Percentiles rank a stretch among this genome's conserved stretches.
phyloP scores from a whole-genome alignment of 2,113 vertebrate genomes.

The Paradisaea rubra region DNA sequence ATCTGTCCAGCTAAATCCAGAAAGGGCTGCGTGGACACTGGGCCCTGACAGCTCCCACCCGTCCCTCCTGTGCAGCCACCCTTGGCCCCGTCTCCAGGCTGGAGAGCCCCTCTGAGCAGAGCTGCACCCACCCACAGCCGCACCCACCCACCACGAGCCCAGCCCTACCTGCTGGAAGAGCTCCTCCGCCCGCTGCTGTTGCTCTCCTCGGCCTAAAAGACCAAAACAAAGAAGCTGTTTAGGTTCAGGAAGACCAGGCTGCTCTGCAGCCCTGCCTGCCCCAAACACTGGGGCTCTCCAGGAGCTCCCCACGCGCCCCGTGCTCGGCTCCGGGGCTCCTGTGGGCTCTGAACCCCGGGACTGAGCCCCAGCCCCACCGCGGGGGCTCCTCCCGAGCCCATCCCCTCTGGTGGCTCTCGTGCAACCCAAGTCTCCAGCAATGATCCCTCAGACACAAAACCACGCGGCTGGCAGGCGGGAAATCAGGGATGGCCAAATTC shows the following conservation, averaged over 20 bases:
- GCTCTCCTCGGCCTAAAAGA: constrained; percentile 70
- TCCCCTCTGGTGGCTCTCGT: fast-evolving
- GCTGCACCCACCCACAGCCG: background rate
- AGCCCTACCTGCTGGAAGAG: constrained; percentile 67
- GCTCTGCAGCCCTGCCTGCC: background rate
- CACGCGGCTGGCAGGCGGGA: fast-evolving
- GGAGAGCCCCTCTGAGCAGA: background rate
- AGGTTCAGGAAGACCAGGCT: background rate
- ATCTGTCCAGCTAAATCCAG: background rate
- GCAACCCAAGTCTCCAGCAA: fast-evolving
- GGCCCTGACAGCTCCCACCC: background rate
- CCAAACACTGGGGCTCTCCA: background rate
- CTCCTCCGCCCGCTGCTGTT: constrained; percentile 68
- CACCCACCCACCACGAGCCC: background rate
- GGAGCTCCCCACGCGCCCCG: fast-evolving
- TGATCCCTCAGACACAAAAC: fast-evolving
- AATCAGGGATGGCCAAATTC: background rate
- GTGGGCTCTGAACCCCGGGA: fast-evolving
- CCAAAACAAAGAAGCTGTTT: background rate
- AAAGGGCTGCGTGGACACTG: fast-evolving
- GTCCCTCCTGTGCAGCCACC: fast-evolving
- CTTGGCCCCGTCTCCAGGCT: fast-evolving
- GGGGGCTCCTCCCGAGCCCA: fast-evolving
- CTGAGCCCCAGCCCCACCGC: background rate
- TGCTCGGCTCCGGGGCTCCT: fast-evolving